A percentile compares a stretch with the other conserved stretches of the same genome.
These are phyloP conservation scores for Lepidocolaptes lacrymiger DNA, from an alignment of 2,797 vertebrate species.

Conservation along the genomic window DNA sequence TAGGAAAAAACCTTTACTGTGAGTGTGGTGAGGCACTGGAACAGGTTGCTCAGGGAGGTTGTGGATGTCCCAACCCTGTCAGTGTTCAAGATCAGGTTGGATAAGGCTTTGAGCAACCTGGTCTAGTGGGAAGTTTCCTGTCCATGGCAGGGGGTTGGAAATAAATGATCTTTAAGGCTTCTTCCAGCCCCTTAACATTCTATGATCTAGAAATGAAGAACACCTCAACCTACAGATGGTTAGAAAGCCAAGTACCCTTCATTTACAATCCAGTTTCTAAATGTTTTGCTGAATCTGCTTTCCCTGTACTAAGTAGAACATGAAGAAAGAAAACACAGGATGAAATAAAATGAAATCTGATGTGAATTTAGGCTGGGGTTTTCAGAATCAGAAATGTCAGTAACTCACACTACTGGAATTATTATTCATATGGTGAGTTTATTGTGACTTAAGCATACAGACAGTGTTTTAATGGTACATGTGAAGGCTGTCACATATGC, in stretches of 20 bases:
- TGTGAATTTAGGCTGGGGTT: not conserved
- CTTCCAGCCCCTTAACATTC: not conserved
- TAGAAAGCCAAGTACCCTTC: not conserved
- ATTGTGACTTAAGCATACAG: conserved; percentile 62
- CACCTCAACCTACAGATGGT: not conserved
- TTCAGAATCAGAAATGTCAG: not conserved
- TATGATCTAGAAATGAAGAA: not conserved
- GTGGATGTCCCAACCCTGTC: not conserved
- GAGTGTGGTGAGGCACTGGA: not conserved
- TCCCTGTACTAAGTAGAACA: not conserved
- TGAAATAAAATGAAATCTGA: not conserved
- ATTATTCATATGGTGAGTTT: conserved; percentile 44
- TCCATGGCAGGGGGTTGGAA: too few relatives aligned
- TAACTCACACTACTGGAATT: not conserved
- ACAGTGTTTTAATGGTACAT: conserved; percentile 37
- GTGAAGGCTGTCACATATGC: conserved; percentile 7
- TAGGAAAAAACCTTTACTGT: not conserved
- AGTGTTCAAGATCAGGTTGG: not conserved
- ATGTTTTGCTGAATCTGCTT: not conserved
- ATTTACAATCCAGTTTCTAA: not conserved
- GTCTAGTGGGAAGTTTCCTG: not conserved
- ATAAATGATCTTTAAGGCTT: not conserved
- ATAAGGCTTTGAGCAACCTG: not conserved
- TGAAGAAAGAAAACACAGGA: not conserved
- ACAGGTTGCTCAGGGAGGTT: not conserved